Evolutionary conservation across 2,113 vertebrate species (phyloP), one percentile per base, ranked within the genome.

Genomic region (Ceratotherium simum): DNA sequence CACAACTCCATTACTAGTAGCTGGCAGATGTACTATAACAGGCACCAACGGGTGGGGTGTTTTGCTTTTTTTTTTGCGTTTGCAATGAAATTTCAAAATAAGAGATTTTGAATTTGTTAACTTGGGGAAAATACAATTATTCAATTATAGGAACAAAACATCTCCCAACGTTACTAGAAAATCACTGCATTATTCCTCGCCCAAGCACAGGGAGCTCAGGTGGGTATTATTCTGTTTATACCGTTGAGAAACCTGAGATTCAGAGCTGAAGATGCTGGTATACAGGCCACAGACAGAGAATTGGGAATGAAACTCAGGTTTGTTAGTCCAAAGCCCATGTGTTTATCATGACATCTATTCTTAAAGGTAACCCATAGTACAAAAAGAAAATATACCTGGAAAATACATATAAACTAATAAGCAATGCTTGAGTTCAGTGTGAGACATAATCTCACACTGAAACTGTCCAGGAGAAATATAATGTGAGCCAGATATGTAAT

Each of bases 81-180:
- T 78, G 67, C 39, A 93, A 95, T 78, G 83, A 69, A 91, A 89
- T 89, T 96, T 82, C 29, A 79, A 90, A 95, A 95, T 6, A 96
- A 54, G 67, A 96, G 76, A 81, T 72, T 94, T 11, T 33, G 13
- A 64, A 87, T 84, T 65, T 70, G 36, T 67, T 88, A 95, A 80
- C 79, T 88, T 87, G 48, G 36, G 58, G 4, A 78, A 95, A 86
- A 69, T 58, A 85, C 2, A 92, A 91, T 78, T 33, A 78, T 46
- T 91, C 12, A 65, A 33, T 42, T 42, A 70, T 31, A 20, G 9
- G 46, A 79, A 67, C 27, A 69, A 95, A 69, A 89, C 33, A 13
- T 87, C 65, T 94, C 39, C 42, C 8, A 31, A 9, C 5, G 21
- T 75, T 25, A 64, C 36, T 4, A 73, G 33, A 64, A 62, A 81